Evolutionary conservation across 2,797 vertebrate species (phyloP).

Genomic region (Oreochromis mossambicus): DNA sequence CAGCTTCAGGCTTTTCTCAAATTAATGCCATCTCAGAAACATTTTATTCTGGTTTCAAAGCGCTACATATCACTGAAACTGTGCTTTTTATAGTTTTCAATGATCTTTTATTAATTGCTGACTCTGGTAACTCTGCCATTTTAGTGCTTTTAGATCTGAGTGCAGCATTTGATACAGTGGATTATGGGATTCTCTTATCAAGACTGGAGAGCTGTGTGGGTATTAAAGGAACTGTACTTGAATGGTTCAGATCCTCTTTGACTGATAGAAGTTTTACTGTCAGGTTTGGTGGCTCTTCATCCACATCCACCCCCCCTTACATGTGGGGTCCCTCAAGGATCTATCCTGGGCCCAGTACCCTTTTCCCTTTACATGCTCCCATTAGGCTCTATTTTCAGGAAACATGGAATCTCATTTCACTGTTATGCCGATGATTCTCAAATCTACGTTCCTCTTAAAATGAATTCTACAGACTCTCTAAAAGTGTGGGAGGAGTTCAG

Average conservation of each 20-base stretch:
- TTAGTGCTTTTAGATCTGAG: no score
- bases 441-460: background rate
- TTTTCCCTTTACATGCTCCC: background rate
- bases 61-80: fast-evolving
- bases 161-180: background rate
- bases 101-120: background rate
- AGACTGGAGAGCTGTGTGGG: background rate
- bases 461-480: background rate
- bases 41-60: background rate
- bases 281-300: background rate
- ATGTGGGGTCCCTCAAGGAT: background rate
- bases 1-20: background rate
- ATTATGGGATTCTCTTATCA: background rate
- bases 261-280: background rate
- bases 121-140: no score
- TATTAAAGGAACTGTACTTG: background rate
- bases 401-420: background rate
- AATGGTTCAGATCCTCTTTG: background rate
- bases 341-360: background rate
- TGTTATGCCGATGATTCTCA: background rate
- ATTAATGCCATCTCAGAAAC: background rate
- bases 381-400: background rate
- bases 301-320: background rate
- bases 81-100: background rate
- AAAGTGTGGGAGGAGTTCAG: background rate